Percentiles rank a stretch among this genome's conserved stretches.
These are phyloP conservation scores for Cryptocheilus praepositus DNA, from an alignment of 2,888 invertebrate genomes.

Conservation along the genomic window DNA sequence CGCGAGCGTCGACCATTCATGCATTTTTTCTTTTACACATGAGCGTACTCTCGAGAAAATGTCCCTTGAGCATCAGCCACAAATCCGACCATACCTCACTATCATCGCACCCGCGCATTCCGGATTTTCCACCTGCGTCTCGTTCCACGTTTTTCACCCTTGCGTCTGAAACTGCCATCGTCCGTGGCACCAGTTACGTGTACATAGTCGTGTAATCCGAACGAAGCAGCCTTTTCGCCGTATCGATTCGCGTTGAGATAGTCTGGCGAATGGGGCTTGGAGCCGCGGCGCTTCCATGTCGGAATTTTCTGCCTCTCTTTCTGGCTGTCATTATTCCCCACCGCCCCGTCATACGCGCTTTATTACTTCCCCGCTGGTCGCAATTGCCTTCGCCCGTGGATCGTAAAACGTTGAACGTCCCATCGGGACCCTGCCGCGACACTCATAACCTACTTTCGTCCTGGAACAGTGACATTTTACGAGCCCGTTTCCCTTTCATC, in stretches of 20 bases:
- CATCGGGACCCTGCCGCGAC: background rate
- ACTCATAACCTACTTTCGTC: slow-evolving; percentile 47
- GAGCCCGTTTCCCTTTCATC: slow-evolving; percentile 4
- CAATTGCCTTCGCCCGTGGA: slow-evolving; percentile 13
- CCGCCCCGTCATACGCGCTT: background rate
- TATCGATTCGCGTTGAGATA: slow-evolving; percentile 41
- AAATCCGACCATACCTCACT: too few species aligned
- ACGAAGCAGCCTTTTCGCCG: slow-evolving; percentile 16
- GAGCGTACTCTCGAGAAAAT: too few species aligned
- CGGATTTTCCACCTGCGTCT: too few species aligned
- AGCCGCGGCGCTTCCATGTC: slow-evolving; percentile 34
- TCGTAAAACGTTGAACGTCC: slow-evolving; percentile 25
- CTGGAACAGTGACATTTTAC: slow-evolving; percentile 33
- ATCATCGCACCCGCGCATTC: too few species aligned
- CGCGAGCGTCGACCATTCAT: too few species aligned
- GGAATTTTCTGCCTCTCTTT: slow-evolving; percentile 28
- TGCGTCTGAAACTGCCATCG: too few species aligned
- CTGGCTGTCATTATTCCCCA: slow-evolving; percentile 10
- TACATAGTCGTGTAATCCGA: background rate
- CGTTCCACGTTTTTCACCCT: too few species aligned
- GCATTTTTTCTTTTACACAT: too few species aligned
- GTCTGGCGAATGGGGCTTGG: slow-evolving; percentile 12
- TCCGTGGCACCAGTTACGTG: background rate
- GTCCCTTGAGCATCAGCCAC: too few species aligned
- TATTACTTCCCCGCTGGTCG: slow-evolving; percentile 10